Evolutionary conservation across 2,797 vertebrate species (phyloP).

Genomic region (Ataeniobius toweri): DNA sequence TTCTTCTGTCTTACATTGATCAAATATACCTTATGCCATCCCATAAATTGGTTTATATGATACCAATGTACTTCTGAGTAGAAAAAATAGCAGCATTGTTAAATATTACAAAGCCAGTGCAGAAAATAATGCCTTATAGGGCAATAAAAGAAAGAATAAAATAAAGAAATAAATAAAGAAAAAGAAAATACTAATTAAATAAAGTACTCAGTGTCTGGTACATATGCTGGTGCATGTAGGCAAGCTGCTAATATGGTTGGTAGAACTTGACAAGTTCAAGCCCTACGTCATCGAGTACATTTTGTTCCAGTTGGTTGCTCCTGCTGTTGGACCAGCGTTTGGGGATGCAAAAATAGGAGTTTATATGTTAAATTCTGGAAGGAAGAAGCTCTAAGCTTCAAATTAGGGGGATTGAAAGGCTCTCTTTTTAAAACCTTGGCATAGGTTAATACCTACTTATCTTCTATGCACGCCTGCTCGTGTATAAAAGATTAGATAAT

Average conservation of each 20-base stretch:
- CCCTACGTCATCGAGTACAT: conserved; percentile 95
- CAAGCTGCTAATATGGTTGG: too few species aligned
- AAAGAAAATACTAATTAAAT: too few species aligned
- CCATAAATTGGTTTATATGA: neutral
- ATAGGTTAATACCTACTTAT: neutral
- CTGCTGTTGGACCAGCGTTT: conserved; percentile 66
- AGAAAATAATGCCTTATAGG: neutral
- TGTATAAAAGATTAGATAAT: neutral
- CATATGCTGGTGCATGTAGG: too few species aligned
- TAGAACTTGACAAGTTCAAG: conserved; percentile 90
- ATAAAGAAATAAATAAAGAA: too few species aligned
- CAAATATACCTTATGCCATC: conserved; percentile 21
- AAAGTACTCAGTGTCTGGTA: too few species aligned
- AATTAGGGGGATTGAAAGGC: neutral
- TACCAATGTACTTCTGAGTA: neutral
- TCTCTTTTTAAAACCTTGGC: neutral
- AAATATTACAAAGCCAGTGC: neutral
- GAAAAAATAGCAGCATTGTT: neutral
- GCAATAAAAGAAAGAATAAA: too few species aligned
- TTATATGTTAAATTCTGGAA: conserved; percentile 92
- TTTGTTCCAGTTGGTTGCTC: conserved; percentile 88
- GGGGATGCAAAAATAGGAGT: conserved; percentile 87
- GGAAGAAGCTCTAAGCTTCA: conserved; percentile 79
- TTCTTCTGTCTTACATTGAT: conserved; percentile 15
- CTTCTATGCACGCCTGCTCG: neutral